Evolutionary conservation across 2,888 invertebrate genomes (phyloP), one percentile per base, ranked within the genome.

Genomic region (Lypha dubia): DNA sequence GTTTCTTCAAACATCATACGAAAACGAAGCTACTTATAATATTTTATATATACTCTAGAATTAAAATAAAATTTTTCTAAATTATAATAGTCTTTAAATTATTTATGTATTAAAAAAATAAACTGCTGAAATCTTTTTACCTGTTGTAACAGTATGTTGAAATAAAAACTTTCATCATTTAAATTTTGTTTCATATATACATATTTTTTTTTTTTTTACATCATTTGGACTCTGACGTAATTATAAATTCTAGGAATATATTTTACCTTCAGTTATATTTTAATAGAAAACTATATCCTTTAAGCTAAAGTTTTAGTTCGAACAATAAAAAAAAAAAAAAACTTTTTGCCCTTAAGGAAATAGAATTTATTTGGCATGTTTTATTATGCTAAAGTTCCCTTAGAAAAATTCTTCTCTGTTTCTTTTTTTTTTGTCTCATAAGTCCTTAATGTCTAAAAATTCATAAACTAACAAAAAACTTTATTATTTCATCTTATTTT

Each of bases 391-490:
- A n/a, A n/a, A n/a, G 58, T 20, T 20, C 15, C 15, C 0, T 41
- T 24, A 20, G 60, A 68, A 7, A 22, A 41, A 0, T 20, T 62
- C 8, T 28, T 41, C n/a, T n/a, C n/a, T n/a, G n/a, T n/a, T n/a
- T 28, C 1, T 28, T 13, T 28, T 41, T 15, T 70, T 13, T 38
- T 63, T 56, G n/a, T n/a, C n/a, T n/a, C n/a, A n/a, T n/a, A 35
- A 11, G 15, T 46, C 20, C 8, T 13, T 24, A 44, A 44, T 35
- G 17, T 58, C 44, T 56, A 71, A 58, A 63, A 46, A 65, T 75
- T 51, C n/a, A 41, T 51, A 65, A 65, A 75, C 32, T 63, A 74
- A 74, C 28, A 75, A 77, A 77, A 76, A 77, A 24, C 38, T 28
- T 76, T 68, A 28, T 62, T 63, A 62, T 74, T 74, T 62, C 51